Conservation (phyloP, 2,797 vertebrate genomes). For the Falco concolor region DNA sequence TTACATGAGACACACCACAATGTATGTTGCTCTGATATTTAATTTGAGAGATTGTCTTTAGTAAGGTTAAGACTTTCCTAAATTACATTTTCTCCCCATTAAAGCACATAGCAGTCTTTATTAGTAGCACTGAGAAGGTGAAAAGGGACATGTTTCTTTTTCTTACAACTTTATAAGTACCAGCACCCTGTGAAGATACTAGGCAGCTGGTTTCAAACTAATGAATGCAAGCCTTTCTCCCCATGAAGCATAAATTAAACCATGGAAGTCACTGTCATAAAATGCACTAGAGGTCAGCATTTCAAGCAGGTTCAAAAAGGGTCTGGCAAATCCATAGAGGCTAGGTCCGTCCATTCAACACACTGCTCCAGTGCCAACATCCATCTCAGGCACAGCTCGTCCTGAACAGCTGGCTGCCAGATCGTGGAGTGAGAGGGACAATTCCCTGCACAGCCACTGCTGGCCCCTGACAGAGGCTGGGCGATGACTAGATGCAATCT, state of each 20-base stretch:
- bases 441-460: background rate
- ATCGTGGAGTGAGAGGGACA: background rate
- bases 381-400: background rate
- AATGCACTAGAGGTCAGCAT: background rate
- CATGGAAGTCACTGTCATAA: background rate
- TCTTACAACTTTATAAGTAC: background rate
- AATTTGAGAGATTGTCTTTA: background rate
- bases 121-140: background rate
- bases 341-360: accelerated
- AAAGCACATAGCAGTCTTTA: background rate
- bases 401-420: accelerated
- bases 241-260: background rate
- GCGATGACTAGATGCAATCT: background rate
- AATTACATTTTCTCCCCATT: background rate
- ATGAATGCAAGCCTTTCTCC: background rate
- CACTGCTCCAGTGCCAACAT: no score
- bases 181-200: background rate
- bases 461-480: background rate
- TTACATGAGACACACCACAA: background rate
- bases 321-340: background rate
- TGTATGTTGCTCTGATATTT: background rate
- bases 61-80: background rate
- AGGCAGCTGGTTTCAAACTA: background rate
- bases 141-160: background rate
- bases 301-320: background rate